Evolutionary conservation across 2,888 invertebrate species (phyloP), one percentile per base, ranked within the genome.

Genomic region (Diloba caeruleocephala): DNA sequence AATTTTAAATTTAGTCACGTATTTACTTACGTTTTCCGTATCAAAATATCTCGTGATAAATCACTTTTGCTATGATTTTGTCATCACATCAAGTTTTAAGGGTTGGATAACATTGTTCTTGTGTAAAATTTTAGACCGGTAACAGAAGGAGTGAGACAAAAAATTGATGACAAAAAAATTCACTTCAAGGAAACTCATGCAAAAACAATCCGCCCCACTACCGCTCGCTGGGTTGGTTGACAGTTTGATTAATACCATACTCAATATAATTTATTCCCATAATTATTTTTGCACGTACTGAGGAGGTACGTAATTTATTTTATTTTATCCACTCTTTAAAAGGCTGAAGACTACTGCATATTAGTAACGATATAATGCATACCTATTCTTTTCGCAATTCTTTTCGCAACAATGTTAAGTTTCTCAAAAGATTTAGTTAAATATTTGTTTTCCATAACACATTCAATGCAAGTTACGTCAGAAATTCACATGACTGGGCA

Each of bases 1-100:
- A 68, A 76, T 66, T 79, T 82, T 89, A 89, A 88, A 85, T 87
- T 85, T 89, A 89, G 85, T 82, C 79, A 60, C 71, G 54, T 67
- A 59, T 39, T 59, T 73, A 72, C 74, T 66, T 56, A 70, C 63
- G 33, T 56, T 50, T 56, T 33, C 31, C 32, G 43, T 42, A 32
- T 57, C 10, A 38, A 52, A 57, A 50, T 54, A 34, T 56, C 29
- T 37, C 5, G 41, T 29, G 29, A 42, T 59, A 46, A 38, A 59
- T 59, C 54, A 52, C 54, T 54, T 37, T 48, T 42, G 31, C 32
- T 46, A 32, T 71, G 36, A 62, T 70, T 69, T 66, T 38, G 44
- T 51, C 15, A 23, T 55, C 32, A 66, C 61, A 58, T 56, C 23
- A 44, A 61, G 10, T 38, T 34, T 65, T 65, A 66, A 34, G 50